Percentiles rank a stretch among this genome's conserved stretches.
Evolutionary conservation across 2,888 invertebrate genomes (phyloP).

Genomic region (Tubulanus polymorphus): DNA sequence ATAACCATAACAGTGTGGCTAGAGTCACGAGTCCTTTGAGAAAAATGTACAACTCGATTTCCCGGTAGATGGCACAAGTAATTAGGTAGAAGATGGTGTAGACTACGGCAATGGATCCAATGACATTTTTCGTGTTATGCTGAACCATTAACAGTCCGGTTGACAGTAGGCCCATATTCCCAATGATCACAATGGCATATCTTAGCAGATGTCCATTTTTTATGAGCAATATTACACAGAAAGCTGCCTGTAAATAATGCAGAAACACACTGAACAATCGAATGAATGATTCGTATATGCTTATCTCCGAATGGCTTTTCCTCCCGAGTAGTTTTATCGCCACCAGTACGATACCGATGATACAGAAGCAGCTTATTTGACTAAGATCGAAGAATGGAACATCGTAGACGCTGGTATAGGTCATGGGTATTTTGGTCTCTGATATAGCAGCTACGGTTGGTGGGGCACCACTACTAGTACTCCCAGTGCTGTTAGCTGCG

Average conservation of each 20-base stretch:
- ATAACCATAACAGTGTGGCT: background rate
- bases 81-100: background rate
- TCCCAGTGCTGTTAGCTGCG: background rate
- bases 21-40: background rate
- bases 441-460: background rate
- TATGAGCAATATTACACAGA: background rate
- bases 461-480: background rate
- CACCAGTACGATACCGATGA: background rate
- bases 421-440: background rate
- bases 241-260: background rate
- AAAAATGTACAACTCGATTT: background rate
- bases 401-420: background rate
- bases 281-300: background rate
- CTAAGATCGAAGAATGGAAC: background rate
- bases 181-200: slow-evolving; percentile 1
- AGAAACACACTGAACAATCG: background rate
- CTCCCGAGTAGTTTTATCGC: background rate
- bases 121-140: background rate
- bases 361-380: background rate
- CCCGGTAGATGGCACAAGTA: background rate
- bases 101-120: background rate
- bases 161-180: background rate
- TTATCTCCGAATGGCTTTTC: background rate
- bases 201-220: background rate
- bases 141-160: background rate